A percentile compares a stretch with the other conserved stretches of the same genome.
These are phyloP conservation scores for Cyprinodon brontotheroides DNA, from an alignment of 2,113 vertebrate genomes.

Conservation along the genomic window DNA sequence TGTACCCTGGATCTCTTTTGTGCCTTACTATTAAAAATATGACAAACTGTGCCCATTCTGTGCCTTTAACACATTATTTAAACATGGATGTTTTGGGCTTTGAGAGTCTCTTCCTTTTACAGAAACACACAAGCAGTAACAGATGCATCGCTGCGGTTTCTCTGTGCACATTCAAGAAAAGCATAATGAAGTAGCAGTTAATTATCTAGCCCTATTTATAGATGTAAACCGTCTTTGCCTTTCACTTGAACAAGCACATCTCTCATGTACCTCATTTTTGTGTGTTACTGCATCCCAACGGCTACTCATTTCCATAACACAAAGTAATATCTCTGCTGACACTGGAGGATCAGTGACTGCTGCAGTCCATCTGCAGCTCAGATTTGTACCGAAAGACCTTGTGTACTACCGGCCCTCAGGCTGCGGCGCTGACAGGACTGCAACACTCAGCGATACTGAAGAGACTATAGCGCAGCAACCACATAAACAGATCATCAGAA, in stretches of 20 bases:
- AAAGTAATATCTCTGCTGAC: slow-evolving; percentile 13
- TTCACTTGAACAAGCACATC: not conserved
- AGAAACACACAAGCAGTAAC: slow-evolving; percentile 17
- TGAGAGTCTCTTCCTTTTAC: slow-evolving; percentile 14
- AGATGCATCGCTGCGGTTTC: slow-evolving; percentile 39
- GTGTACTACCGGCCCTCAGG: slow-evolving; percentile 20
- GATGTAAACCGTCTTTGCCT: not conserved
- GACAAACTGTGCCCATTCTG: slow-evolving; percentile 23
- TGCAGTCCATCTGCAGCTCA: slow-evolving; percentile 55
- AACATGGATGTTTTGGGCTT: slow-evolving; percentile 25
- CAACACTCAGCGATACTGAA: slow-evolving; percentile 43
- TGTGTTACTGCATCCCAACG: slow-evolving; percentile 10
- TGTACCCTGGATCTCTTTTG: slow-evolving; percentile 1
- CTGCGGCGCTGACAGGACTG: slow-evolving; percentile 44
- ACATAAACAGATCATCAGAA: slow-evolving; percentile 29
- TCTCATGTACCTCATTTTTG: slow-evolving; percentile 2
- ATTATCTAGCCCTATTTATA: not conserved
- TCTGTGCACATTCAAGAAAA: slow-evolving; percentile 3
- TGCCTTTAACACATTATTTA: slow-evolving; percentile 22
- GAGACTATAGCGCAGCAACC: slow-evolving; percentile 7
- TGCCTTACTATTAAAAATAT: not conserved
- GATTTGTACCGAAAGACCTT: slow-evolving; percentile 25
- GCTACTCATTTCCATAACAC: slow-evolving; percentile 13
- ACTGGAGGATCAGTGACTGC: slow-evolving; percentile 25
- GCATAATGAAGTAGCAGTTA: not conserved